Conservation (phyloP, 2,113 vertebrate species). For the Leptobrachium leishanense region DNA sequence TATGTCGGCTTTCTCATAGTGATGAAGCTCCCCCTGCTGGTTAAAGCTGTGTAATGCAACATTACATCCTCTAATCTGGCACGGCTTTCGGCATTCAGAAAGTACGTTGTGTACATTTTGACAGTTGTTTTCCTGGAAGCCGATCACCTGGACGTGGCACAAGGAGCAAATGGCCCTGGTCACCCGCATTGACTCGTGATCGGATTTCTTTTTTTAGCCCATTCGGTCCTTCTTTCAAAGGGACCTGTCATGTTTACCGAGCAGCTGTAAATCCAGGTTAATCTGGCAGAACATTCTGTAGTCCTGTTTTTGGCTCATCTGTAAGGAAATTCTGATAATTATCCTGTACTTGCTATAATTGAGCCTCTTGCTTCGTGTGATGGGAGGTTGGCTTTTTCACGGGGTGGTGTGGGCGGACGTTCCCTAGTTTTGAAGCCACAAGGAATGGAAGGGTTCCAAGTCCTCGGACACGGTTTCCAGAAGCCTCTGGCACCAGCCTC, state of each 20-base stretch:
- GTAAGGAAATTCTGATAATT: too few species aligned
- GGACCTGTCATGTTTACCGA: slow-evolving; percentile 7
- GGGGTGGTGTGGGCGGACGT: too few species aligned
- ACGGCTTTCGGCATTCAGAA: not conserved
- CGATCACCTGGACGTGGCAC: not conserved
- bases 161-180: slow-evolving; percentile 19
- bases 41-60: not conserved
- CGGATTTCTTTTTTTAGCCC: not conserved
- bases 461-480: too few species aligned
- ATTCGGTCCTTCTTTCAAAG: not conserved
- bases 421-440: too few species aligned
- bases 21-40: not conserved
- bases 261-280: not conserved
- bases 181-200: not conserved
- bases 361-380: too few species aligned
- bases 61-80: not conserved
- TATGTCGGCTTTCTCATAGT: not conserved
- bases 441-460: too few species aligned
- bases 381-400: too few species aligned
- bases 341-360: too few species aligned
- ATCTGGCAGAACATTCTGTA: not conserved
- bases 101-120: slow-evolving; percentile 1
- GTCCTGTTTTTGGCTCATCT: too few species aligned
- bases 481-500: too few species aligned
- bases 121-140: slow-evolving; percentile 13